Percentiles rank a stretch among this genome's conserved stretches.
Evolutionary conservation across 2,888 invertebrate species (phyloP).

Genomic region (Trissoscelio sp.): DNA sequence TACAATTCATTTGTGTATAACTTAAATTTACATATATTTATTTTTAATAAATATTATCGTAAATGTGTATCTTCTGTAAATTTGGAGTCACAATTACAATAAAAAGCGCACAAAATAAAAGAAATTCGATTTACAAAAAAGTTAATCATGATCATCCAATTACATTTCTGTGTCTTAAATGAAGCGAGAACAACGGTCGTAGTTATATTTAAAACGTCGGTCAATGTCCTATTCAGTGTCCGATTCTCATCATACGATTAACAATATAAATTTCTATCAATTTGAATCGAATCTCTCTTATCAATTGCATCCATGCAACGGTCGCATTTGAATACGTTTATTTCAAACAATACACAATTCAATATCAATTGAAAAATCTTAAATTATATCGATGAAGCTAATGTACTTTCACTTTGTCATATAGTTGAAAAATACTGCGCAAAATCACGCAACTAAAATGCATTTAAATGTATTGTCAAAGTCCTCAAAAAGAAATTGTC

Average conservation of each 20-base stretch:
- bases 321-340: slow-evolving; percentile 22
- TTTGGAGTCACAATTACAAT: too few species aligned
- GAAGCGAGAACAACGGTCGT: slow-evolving; percentile 8
- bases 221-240: slow-evolving; percentile 23
- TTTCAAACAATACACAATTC: slow-evolving; percentile 42
- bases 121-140: background rate
- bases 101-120: background rate
- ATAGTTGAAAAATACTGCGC: slow-evolving; percentile 37
- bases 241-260: background rate
- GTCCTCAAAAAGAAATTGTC: slow-evolving; percentile 15
- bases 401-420: slow-evolving; percentile 34
- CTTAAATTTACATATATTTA: too few species aligned
- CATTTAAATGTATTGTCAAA: slow-evolving; percentile 23
- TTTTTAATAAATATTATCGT: too few species aligned
- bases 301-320: background rate
- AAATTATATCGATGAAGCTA: slow-evolving; percentile 33
- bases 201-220: slow-evolving; percentile 13
- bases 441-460: slow-evolving; percentile 30
- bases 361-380: slow-evolving; percentile 34
- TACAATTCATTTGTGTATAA: too few species aligned
- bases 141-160: background rate
- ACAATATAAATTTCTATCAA: background rate
- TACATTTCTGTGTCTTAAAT: background rate
- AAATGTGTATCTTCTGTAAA: too few species aligned
- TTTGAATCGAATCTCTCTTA: slow-evolving; percentile 20